Percentiles rank a stretch among this genome's conserved stretches.
Evolutionary conservation across 2,888 invertebrate species (phyloP).

Genomic region (Andricus curvator): DNA sequence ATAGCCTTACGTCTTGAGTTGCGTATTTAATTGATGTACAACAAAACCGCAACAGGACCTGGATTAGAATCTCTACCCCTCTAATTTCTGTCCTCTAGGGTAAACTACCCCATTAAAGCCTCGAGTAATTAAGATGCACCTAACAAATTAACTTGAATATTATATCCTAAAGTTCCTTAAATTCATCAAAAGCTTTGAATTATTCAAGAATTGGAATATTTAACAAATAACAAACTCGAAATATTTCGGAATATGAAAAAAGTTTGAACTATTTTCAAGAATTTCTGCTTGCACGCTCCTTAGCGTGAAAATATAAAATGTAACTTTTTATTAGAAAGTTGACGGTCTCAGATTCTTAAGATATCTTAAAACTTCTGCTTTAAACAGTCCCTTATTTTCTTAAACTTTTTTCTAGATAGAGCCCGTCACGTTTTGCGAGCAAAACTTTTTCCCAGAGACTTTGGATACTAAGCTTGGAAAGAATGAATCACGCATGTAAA

Average conservation of each 20-base stretch:
- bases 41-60: neutral
- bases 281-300: no score
- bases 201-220: neutral
- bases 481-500: conserved; percentile 23
- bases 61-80: conserved; percentile 7
- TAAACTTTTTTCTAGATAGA: conserved; percentile 11
- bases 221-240: no score
- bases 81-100: neutral
- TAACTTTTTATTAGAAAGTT: neutral
- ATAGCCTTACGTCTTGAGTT: neutral
- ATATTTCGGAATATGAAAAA: no score
- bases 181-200: neutral
- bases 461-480: conserved; percentile 22
- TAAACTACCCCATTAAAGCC: neutral
- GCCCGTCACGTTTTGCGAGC: conserved; percentile 31
- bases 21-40: neutral
- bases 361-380: conserved; percentile 8
- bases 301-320: neutral
- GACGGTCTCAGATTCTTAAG: neutral
- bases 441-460: conserved; percentile 19
- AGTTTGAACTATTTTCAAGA: no score
- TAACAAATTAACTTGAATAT: neutral
- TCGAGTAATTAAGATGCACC: neutral
- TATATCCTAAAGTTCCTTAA: neutral
- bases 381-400: conserved; percentile 25